Evolutionary conservation across 2,113 vertebrate genomes (phyloP), one percentile per base, ranked within the genome.

Genomic region (Rhinolophus sinicus): DNA sequence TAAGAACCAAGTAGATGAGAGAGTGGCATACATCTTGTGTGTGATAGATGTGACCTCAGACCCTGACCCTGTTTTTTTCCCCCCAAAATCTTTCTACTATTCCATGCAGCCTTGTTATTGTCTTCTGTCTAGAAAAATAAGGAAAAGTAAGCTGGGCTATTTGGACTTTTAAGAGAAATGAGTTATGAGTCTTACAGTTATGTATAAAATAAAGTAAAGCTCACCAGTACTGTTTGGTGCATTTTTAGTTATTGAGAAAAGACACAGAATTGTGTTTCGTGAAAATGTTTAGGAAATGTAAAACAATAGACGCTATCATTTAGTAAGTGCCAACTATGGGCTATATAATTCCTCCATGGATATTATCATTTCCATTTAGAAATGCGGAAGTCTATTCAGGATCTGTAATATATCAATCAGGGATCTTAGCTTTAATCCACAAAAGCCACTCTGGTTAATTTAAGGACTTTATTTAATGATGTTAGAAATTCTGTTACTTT

Each of bases 131-230:
- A 21, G 44, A 78, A 85, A 80, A 87, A 21, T 33, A 84, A 83
- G 6, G 1, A 81, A 56, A 67, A 14, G 11, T 67, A 77, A 73
- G 7, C 70, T 87, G 38, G 94, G 44, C 13, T 70, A 30, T 52
- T 80, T 80, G 15, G 2, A 33, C 2, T 64, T 26, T 8, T 16
- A 94, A 52, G 7, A 88, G 3, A 90, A 92, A 75, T 38, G 58
- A 56, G 85, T 5, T 28, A 3, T 85, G 12, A 65, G 16, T 22
- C 13, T 81, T 73, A 47, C 0, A n/a, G 0, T 81, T 65, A 60
- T 54, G 12, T 58, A 30, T 64, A 47, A 95, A 94, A 18, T 40
- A 70, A 94, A 88, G 26, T 83, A 26, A 96, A 92, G 72, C 8
- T 85, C 54, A 62, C 5, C 11, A 30, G 11, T 38, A 21, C 54